Evolutionary conservation across 2,113 vertebrate genomes (phyloP).

Genomic region (Sinocyclocheilus anophthalmus): DNA sequence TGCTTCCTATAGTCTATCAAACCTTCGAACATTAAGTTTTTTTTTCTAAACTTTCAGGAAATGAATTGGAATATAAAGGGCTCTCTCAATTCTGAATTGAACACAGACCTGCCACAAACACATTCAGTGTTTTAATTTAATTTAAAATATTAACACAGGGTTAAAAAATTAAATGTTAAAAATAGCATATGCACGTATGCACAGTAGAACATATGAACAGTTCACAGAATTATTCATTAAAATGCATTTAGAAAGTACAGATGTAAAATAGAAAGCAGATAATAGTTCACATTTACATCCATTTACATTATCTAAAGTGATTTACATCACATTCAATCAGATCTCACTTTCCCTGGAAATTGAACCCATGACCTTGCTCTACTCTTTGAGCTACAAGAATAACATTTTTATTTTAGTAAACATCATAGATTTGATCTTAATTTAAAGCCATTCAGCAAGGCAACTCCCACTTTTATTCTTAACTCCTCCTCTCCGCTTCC

Average conservation of each 20-base stretch:
- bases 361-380: not conserved
- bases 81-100: not conserved
- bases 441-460: not conserved
- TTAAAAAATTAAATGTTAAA: too few species aligned
- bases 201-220: too few species aligned
- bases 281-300: not conserved
- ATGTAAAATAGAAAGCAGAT: too few species aligned
- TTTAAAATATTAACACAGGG: not conserved
- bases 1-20: not conserved
- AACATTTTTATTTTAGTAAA: not conserved
- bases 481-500: not conserved
- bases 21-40: not conserved
- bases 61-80: not conserved
- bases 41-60: not conserved
- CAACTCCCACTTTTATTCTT: not conserved
- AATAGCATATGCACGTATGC: too few species aligned
- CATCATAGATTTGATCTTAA: not conserved
- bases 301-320: not conserved
- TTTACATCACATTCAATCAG: not conserved
- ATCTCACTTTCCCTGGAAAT: not conserved
- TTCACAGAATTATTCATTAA: too few species aligned
- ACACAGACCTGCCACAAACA: not conserved
- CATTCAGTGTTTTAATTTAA: not conserved
- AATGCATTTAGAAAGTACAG: too few species aligned
- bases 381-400: not conserved